Conservation (phyloP, 2,888 invertebrate genomes). For the Ophion ventricosus region DNA sequence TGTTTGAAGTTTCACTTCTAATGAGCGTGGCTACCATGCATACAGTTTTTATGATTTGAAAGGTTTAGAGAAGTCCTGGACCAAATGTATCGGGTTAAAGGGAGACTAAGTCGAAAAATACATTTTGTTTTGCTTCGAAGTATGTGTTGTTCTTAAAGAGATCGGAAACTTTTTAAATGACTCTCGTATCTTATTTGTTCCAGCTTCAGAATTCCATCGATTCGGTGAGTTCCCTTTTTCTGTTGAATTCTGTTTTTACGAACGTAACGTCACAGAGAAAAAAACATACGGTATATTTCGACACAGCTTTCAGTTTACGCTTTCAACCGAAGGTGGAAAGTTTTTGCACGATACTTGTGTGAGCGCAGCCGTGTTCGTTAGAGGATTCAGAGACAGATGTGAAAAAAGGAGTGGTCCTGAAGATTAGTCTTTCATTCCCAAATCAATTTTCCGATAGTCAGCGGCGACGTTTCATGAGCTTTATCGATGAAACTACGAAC, state of each 20-base stretch:
- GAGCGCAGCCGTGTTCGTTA: not conserved
- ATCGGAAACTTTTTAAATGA: no score
- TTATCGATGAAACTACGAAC: constrained; percentile 35
- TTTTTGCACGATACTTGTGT: not conserved
- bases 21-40: no score
- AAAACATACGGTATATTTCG: not conserved
- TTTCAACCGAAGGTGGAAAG: constrained; percentile 1
- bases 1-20: no score
- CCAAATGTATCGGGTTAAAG: no score
- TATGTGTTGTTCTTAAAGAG: no score
- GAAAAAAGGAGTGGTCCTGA: constrained; percentile 8
- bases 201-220: not conserved
- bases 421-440: constrained; percentile 9
- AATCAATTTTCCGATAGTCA: constrained; percentile 47
- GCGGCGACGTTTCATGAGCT: constrained; percentile 22
- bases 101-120: no score
- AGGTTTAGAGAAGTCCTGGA: no score
- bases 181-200: not conserved
- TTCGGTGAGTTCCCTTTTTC: not conserved
- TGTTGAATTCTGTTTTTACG: not conserved
- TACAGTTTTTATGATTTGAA: no score
- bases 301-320: not conserved
- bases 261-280: not conserved
- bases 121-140: no score
- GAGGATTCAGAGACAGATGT: not conserved